Base-by-base conservation (phyloP, 1,140 invertebrate genomes). In the Lucilia cuprina region DNA sequence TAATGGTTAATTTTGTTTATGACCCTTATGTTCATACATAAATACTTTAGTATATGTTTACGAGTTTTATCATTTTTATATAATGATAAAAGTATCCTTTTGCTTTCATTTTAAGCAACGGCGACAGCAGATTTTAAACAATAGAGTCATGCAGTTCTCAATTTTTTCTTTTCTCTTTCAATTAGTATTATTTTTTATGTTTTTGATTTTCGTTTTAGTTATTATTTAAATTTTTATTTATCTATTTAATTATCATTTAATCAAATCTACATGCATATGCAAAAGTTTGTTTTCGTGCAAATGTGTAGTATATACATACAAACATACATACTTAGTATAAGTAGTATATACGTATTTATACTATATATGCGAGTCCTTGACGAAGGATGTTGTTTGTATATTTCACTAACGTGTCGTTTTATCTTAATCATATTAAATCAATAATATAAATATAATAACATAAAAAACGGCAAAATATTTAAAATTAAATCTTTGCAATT, bases 321-420 rank as follows among this genome's bases (percentile, higher is more conserved):
- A 0, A 55, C 12, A 55, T 55, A 55, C 17, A 14, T 14, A 55
- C 0, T 2, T 41, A 55, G 17, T 17, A 12, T 12, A 14, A 12
- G 17, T 55, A 55, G n/a, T 17, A 55, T 8, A 70, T 8, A 70
- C n/a, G 4, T 9, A 70, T 2, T 8, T 21, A 70, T n/a, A 70
- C 14, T 60, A n/a, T 60, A 60, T 3, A 60, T 60, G 55, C 65
- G 19, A 70, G 65, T 70, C 65, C 65, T 70, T 70, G 65, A 70
- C 65, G 65, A 70, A 70, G 65, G 65, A 70, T 70, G 65, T 60
- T 60, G 55, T 70, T 70, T 70, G 65, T n/a, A 70, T 25, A 70
- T 70, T 70, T 70, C 19, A 9, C 21, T 70, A 19, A n/a, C 65
- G 65, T 70, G 65, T n/a, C 55, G n/a, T 60, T 60, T n/a, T 70